Conservation (phyloP, 2,797 vertebrate genomes). For the Eptatretus atami region DNA sequence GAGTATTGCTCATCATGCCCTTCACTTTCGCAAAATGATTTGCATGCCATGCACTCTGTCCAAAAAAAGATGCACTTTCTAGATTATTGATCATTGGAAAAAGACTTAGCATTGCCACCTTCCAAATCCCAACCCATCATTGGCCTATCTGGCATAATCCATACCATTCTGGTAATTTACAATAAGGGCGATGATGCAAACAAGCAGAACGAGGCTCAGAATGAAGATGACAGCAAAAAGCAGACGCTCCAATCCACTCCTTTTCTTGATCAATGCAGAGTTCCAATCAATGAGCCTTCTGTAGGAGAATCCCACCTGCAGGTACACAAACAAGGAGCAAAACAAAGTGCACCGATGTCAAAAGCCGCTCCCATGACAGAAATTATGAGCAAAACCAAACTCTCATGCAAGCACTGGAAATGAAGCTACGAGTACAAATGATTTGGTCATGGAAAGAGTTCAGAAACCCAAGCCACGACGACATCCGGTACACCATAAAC, state of each 20-base stretch:
- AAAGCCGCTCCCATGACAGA: too few species aligned
- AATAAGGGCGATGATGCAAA: not conserved
- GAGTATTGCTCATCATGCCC: too few species aligned
- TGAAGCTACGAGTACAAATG: too few species aligned
- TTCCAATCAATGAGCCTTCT: conserved; percentile 3
- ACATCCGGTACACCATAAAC: too few species aligned
- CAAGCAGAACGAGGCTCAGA: not conserved
- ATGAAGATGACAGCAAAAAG: not conserved
- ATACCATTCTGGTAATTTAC: too few species aligned
- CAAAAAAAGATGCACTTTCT: not conserved
- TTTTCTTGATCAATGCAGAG: not conserved
- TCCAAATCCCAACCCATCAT: not conserved
- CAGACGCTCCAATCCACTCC: not conserved
- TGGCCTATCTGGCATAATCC: not conserved
- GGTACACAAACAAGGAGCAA: not conserved
- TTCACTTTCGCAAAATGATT: too few species aligned
- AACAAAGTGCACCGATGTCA: too few species aligned
- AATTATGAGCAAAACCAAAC: too few species aligned
- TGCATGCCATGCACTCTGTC: too few species aligned
- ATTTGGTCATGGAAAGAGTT: too few species aligned
- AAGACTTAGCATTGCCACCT: not conserved
- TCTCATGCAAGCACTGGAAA: too few species aligned
- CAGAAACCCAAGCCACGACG: too few species aligned
- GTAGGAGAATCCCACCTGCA: conserved; percentile 1
- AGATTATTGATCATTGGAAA: not conserved